Evolutionary conservation across 2,113 vertebrate genomes (phyloP).

Genomic region (Gorilla gorilla): DNA sequence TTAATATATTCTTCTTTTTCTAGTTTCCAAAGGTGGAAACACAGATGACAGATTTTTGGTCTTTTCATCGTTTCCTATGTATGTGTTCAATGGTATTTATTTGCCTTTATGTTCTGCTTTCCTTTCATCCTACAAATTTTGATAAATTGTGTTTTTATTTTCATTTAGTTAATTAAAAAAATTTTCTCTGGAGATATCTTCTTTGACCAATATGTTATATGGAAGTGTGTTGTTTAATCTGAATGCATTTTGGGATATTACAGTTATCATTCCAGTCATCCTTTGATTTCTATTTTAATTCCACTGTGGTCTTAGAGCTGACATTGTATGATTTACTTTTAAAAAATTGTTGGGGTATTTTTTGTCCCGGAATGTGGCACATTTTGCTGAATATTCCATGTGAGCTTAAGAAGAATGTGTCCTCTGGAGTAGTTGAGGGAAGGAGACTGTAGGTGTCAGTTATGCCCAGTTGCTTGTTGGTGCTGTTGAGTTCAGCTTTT

Average conservation of each 20-base stretch:
- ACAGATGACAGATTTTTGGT: neutral
- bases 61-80: neutral
- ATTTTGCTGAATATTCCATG: neutral
- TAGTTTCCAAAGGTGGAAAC: neutral
- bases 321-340: neutral
- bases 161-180: neutral
- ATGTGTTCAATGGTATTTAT: no score
- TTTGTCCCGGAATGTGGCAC: neutral
- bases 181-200: neutral
- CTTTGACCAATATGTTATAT: neutral
- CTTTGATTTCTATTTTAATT: neutral
- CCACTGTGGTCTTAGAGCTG: neutral
- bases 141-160: neutral
- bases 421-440: neutral
- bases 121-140: neutral
- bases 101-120: neutral
- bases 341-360: neutral
- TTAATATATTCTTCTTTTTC: neutral
- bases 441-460: neutral
- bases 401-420: neutral
- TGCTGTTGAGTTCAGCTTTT: neutral
- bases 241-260: neutral
- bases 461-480: neutral
- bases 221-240: neutral
- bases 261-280: neutral